These are phyloP conservation scores for Pseudorhombus dupliciocellatus DNA, from an alignment of 2,113 vertebrate species.

Conservation along the genomic window DNA sequence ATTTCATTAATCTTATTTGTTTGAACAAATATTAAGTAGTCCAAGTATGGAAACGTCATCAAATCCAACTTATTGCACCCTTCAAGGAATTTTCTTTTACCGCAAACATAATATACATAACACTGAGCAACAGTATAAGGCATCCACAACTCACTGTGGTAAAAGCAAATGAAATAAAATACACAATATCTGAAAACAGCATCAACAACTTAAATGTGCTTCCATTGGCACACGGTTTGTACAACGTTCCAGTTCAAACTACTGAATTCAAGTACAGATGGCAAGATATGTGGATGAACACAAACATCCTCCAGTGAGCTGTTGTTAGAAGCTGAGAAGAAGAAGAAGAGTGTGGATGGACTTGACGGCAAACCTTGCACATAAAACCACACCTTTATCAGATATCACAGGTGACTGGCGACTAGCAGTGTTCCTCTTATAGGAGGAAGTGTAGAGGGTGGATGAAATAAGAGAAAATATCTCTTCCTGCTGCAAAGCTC, in stretches of 20 bases:
- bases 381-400: not conserved
- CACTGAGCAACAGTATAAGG: conserved; percentile 66
- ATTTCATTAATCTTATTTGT: conserved; percentile 29
- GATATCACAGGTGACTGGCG: conserved; percentile 44
- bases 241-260: conserved; percentile 45
- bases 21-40: conserved; percentile 36
- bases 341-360: not conserved
- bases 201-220: conserved; percentile 25
- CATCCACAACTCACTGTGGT: conserved; percentile 51
- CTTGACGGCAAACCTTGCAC: conserved; percentile 32
- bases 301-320: not conserved
- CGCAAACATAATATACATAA: conserved; percentile 69
- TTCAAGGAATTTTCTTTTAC: conserved; percentile 25
- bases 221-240: conserved; percentile 74
- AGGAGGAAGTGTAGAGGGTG: not conserved
- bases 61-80: conserved; percentile 57
- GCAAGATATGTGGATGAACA: conserved; percentile 38
- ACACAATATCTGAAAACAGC: conserved; percentile 31
- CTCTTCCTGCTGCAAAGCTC: not conserved
- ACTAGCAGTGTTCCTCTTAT: conserved; percentile 9
- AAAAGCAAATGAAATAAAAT: conserved; percentile 45
- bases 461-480: not conserved
- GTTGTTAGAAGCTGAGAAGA: conserved; percentile 2
- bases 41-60: conserved; percentile 36
- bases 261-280: conserved; percentile 61